Conservation (phyloP, 2,888 invertebrate genomes). For the Griposia aprilina region DNA sequence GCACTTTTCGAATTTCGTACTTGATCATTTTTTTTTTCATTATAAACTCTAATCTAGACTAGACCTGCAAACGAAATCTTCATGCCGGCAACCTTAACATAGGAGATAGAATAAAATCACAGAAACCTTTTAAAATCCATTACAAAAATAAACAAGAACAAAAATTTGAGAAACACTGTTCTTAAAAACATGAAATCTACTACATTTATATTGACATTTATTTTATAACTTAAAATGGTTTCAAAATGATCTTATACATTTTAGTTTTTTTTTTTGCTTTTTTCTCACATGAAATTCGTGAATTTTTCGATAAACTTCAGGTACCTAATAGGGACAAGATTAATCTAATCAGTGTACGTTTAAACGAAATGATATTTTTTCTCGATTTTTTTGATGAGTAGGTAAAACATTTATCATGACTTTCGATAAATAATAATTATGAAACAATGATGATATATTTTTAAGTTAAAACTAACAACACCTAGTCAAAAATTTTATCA, state of each 20-base stretch:
- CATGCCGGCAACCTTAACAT: constrained; percentile 77
- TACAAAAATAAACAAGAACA: constrained; percentile 77
- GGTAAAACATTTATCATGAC: constrained; percentile 55
- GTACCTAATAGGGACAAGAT: constrained; percentile 87
- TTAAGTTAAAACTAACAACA: constrained; percentile 64
- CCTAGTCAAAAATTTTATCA: constrained; percentile 76
- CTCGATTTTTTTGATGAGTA: constrained; percentile 62
- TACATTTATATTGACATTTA: constrained; percentile 69
- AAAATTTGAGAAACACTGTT: constrained; percentile 90
- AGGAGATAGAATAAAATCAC: constrained; percentile 82
- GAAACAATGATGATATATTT: constrained; percentile 62
- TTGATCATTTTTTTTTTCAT: constrained; percentile 77
- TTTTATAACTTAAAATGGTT: constrained; percentile 66
- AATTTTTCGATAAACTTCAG: constrained; percentile 82
- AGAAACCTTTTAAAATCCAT: constrained; percentile 79
- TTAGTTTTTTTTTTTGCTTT: constrained; percentile 63
- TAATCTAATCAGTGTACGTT: constrained; percentile 69
- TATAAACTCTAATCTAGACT: constrained; percentile 86
- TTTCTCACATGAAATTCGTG: constrained; percentile 67
- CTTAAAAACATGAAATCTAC: constrained; percentile 71
- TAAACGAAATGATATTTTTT: constrained; percentile 56
- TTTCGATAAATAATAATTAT: constrained; percentile 47
- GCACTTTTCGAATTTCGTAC: constrained; percentile 88
- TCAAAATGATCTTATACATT: constrained; percentile 66
- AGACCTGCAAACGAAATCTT: constrained; percentile 82